A percentile compares a stretch with the other conserved stretches of the same genome.
These are phyloP conservation scores for Cnemophilus loriae DNA, from an alignment of 2,113 vertebrate genomes.

Conservation along the genomic window DNA sequence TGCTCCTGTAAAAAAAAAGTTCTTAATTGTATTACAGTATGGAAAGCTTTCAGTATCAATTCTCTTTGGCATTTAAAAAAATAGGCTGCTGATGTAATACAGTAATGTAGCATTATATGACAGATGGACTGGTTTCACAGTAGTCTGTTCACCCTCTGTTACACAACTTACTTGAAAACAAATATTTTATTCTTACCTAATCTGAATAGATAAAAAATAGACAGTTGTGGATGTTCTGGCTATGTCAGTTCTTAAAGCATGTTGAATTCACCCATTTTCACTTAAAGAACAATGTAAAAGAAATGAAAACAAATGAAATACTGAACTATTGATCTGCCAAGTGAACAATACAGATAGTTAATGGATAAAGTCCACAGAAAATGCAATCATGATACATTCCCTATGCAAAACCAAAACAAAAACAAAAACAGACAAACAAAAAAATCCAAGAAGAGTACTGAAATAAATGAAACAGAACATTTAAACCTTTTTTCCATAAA, in stretches of 20 bases:
- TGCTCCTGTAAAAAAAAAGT: background rate
- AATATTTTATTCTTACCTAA: background rate
- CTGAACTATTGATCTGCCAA: background rate
- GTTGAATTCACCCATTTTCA: background rate
- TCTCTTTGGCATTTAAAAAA: background rate
- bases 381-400: background rate
- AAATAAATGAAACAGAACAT: background rate
- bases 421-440: background rate
- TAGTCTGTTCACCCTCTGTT: background rate
- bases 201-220: background rate
- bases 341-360: background rate
- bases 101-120: background rate
- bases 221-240: background rate
- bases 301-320: background rate
- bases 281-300: background rate
- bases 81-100: background rate
- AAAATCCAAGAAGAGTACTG: background rate
- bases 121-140: background rate
- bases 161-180: conserved; percentile 15
- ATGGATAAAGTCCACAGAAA: background rate
- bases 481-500: background rate
- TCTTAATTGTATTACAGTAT: background rate
- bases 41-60: background rate
- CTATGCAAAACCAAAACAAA: background rate
- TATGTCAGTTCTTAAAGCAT: background rate